Base-by-base conservation (phyloP, 2,888 invertebrate genomes). In the Aphelenchoides bicaudatus region DNA sequence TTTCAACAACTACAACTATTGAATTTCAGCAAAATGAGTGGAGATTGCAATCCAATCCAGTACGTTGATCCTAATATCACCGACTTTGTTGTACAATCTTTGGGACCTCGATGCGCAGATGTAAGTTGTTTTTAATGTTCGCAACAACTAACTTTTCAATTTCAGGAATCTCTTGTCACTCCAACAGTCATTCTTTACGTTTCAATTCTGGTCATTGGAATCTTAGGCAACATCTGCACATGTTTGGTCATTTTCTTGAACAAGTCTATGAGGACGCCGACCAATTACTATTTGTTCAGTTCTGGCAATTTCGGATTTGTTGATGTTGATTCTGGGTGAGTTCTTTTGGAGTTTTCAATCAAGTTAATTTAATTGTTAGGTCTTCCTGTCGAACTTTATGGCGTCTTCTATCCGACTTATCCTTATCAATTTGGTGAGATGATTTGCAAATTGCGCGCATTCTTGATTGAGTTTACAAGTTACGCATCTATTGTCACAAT, bases 271-370 rank as follows among this genome's bases (percentile, higher is more conserved):
- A 74, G 73, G 58, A 76, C 67, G 28, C 72, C 77, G 4, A 78
- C 78, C 5, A 78, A 78, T 49, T 77, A 64, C 58, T 78, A 78
- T 56, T 59, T 78, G 16, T 71, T 78, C 61, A 71, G n/a, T 68
- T 47, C 59, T 78, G 25, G 77, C 78, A 16, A 62, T 78, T 39
- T 71, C 72, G 4, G 78, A 78, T 49, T 63, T 78, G 10, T 62
- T 78, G n/a, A 70, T 74, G 39, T 59, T 78, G n/a, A 59, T 75
- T 19, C 59, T 78, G 23, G 77, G 75, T 75, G 23, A 55, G 65
- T 13, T 43, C 5, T 10, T 3, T 13, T 13, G 19, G 10, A 10
- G 30, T 13, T 25, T 55, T 57, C 16, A n/a, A 8, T 43, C 19
- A 8, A 16, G 10, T 10, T n/a, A 13, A n/a, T 43, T 43, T 43